Percentiles rank a stretch among this genome's conserved stretches.
Evolutionary conservation across 2,797 vertebrate genomes (phyloP).

Genomic region (Centropyge bicolor): DNA sequence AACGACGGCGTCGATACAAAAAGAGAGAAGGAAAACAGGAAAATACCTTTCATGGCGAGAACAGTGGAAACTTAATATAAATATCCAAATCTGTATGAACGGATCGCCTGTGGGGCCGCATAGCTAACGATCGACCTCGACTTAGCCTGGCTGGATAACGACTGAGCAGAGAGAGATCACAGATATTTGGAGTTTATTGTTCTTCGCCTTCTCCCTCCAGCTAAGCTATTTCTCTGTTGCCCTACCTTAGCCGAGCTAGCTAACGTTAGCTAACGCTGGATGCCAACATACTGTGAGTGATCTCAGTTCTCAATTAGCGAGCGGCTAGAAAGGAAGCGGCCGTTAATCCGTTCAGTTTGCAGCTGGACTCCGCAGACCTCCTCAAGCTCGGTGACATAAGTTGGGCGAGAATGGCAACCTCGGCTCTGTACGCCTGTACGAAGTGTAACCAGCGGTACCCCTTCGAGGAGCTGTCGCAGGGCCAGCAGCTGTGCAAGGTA

Average conservation of each 20-base stretch:
- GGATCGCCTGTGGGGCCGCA: background rate
- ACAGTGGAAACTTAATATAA: conserved; percentile 64
- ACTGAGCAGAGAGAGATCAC: conserved; percentile 25
- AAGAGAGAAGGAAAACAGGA: conserved; percentile 83
- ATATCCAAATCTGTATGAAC: conserved; percentile 12
- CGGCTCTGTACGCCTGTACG: conserved; percentile 97
- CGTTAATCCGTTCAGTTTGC: conserved; percentile 57
- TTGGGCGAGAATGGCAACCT: conserved; percentile 89
- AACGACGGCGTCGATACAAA: conserved; percentile 83
- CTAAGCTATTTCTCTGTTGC: conserved; percentile 75
- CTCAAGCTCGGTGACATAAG: conserved; percentile 62
- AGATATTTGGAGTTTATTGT: conserved; percentile 80
- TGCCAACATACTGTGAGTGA: conserved; percentile 53
- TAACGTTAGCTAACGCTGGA: conserved; percentile 68
- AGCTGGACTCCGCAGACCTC: conserved; percentile 54
- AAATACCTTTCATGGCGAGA: conserved; percentile 75
- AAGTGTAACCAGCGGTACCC: conserved; percentile 99
- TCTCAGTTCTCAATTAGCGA: conserved; percentile 39
- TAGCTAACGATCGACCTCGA: background rate
- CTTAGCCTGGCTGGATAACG: conserved; percentile 3
- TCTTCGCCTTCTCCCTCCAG: conserved; percentile 75
- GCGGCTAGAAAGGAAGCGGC: conserved; percentile 26
- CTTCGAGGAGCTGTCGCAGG: conserved; percentile 98
- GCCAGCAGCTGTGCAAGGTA: conserved; percentile 98
- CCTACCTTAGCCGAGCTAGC: conserved; percentile 66